Evolutionary conservation across 2,113 vertebrate genomes (phyloP).

Genomic region (Eira barbara): DNA sequence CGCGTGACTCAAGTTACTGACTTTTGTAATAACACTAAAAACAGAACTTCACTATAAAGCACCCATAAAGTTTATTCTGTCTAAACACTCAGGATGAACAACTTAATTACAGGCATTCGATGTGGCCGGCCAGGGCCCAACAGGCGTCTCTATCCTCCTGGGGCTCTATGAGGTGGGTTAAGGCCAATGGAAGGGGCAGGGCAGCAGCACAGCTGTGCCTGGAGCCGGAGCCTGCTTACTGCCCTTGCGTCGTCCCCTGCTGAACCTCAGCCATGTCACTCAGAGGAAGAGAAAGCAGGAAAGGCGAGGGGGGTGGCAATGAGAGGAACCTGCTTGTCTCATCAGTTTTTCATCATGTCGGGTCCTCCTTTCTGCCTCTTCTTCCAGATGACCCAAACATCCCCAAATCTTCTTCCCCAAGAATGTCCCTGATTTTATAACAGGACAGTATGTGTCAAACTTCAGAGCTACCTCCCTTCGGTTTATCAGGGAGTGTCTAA

Average conservation of each 20-base stretch:
- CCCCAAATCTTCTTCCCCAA: neutral
- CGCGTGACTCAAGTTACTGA: neutral
- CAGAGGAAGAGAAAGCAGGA: neutral
- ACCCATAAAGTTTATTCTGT: neutral
- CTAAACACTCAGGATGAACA: neutral
- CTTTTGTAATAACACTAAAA: neutral
- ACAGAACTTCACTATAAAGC: neutral
- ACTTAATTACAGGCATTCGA: neutral
- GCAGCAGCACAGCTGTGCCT: neutral
- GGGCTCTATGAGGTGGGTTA: accelerated
- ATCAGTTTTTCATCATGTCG: neutral
- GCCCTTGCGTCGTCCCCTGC: neutral
- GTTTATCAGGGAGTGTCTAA: neutral
- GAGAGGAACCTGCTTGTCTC: neutral
- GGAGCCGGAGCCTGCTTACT: accelerated
- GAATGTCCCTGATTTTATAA: neutral
- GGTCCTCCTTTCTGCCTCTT: neutral
- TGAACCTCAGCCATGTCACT: neutral
- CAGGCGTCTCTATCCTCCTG: neutral
- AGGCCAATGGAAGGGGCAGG: neutral
- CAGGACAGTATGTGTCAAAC: neutral
- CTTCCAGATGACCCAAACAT: neutral
- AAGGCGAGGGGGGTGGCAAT: neutral
- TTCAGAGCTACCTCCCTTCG: neutral
- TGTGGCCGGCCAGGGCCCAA: neutral